These are phyloP conservation scores for Anguilla marmorata DNA, from an alignment of 2,797 vertebrate genomes.

Conservation along the genomic window DNA sequence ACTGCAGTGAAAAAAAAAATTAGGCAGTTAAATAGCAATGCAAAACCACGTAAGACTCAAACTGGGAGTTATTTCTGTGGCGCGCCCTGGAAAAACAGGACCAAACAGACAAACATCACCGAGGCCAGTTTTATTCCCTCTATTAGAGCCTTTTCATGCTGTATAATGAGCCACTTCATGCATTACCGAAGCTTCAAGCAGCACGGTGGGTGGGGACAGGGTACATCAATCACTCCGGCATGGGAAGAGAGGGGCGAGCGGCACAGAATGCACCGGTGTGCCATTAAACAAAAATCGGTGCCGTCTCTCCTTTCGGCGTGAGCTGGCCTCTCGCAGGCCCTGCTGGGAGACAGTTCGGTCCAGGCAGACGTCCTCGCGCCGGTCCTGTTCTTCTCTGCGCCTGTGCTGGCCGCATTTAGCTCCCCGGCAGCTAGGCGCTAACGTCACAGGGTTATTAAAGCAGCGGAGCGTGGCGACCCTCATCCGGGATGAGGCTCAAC, in stretches of 20 bases:
- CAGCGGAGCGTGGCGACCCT: neutral
- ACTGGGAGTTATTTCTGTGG: neutral
- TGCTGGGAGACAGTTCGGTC: neutral
- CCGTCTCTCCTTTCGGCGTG: neutral
- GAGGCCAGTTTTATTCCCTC: slow-evolving; percentile 1
- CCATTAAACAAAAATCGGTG: neutral
- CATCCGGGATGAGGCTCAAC: neutral
- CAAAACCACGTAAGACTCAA: neutral
- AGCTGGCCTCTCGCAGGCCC: neutral
- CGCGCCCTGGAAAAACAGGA: neutral
- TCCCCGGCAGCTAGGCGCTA: neutral
- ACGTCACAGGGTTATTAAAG: slow-evolving; percentile 5
- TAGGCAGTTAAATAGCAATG: neutral
- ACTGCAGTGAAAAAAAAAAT: neutral
- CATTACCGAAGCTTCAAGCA: neutral
- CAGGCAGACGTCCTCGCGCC: neutral
- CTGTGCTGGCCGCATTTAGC: slow-evolving; percentile 31
- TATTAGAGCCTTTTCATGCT: neutral
- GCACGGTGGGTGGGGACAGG: neutral
- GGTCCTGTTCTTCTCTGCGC: neutral
- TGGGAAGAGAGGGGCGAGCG: neutral
- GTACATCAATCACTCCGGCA: neutral
- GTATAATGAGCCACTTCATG: slow-evolving; percentile 8
- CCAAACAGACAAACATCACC: neutral
- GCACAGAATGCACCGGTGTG: neutral